Conservation (phyloP, 2,113 vertebrate species). For the Sorex fumeus region DNA sequence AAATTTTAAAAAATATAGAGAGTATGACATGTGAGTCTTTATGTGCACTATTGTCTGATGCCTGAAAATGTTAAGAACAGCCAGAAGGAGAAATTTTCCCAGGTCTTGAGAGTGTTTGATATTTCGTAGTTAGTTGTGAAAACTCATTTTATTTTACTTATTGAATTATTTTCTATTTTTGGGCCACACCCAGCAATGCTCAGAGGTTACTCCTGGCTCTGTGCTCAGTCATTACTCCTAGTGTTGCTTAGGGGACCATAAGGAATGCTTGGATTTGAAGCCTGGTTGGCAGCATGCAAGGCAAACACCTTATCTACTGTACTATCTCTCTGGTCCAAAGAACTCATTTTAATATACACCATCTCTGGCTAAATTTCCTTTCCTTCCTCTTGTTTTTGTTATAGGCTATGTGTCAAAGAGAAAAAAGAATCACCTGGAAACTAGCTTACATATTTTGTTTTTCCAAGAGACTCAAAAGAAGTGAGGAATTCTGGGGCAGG, state of each 20-base stretch:
- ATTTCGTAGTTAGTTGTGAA: not conserved
- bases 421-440: not conserved
- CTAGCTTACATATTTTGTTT: not conserved
- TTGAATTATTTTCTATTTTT: no score
- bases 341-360: not conserved
- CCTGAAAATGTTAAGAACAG: not conserved
- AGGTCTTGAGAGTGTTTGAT: not conserved
- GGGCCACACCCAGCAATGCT: no score
- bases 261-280: no score
- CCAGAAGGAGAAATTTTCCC: not conserved
- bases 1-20: no score
- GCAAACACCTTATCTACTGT: no score
- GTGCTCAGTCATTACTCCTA: no score
- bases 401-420: not conserved
- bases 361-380: not conserved
- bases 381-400: slow-evolving; percentile 14
- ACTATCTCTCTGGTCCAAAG: no score
- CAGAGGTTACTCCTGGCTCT: no score
- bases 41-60: not conserved
- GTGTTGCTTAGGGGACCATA: no score
- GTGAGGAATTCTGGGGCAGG: not conserved
- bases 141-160: no score
- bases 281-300: no score
- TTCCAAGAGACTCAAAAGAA: not conserved
- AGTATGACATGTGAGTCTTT: not conserved